Conservation (phyloP, 2,113 vertebrate genomes). For the Pavo muticus region DNA sequence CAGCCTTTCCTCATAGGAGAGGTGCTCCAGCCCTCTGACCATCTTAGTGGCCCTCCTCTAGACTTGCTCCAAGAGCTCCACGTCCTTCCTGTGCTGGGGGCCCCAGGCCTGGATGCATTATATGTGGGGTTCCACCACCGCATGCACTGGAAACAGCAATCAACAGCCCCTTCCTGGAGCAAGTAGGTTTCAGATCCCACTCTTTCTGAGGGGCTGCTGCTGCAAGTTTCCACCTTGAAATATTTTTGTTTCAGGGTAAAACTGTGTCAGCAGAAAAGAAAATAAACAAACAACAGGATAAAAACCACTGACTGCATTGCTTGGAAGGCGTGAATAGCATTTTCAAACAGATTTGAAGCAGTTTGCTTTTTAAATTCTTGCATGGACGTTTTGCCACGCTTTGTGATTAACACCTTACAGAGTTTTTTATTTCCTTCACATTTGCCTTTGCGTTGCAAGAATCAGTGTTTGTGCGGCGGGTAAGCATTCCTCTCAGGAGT, state of each 20-base stretch:
- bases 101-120: no score
- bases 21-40: no score
- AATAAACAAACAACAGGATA: neutral
- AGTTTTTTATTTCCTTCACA: accelerated
- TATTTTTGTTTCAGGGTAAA: neutral
- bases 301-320: neutral
- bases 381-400: neutral
- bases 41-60: no score
- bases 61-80: no score
- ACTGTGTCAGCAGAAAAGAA: neutral
- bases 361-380: conserved; percentile 46
- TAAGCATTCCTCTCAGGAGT: accelerated
- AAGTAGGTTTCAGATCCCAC: neutral
- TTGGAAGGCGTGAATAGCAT: conserved; percentile 5
- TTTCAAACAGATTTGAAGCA: neutral
- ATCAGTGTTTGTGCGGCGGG: neutral
- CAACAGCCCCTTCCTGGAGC: neutral
- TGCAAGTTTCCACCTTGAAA: neutral
- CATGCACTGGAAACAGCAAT: neutral
- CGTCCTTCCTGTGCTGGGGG: no score
- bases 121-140: neutral
- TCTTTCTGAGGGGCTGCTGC: neutral
- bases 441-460: neutral
- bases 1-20: no score
- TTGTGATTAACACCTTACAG: neutral